Evolutionary conservation across 2,797 vertebrate species (phyloP).

Genomic region (Onychomys leucogaster): DNA sequence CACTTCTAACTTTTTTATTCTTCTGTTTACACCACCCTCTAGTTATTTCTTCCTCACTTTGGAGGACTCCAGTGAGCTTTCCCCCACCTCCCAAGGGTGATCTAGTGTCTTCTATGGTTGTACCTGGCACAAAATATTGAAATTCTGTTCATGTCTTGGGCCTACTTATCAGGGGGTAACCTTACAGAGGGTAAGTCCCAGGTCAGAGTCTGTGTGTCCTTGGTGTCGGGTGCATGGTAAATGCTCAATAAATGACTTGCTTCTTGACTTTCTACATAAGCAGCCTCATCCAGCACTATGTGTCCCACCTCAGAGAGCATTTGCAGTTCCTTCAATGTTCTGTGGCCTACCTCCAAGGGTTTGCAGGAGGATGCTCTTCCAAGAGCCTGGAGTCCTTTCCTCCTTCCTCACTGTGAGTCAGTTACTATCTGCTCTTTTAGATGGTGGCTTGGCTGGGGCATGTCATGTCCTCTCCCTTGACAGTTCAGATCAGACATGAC

Average conservation of each 20-base stretch:
- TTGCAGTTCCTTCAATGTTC: neutral
- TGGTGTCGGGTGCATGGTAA: neutral
- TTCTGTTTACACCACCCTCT: neutral
- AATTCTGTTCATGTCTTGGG: neutral
- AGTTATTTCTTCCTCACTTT: neutral
- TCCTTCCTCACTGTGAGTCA: neutral
- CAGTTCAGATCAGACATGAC: neutral
- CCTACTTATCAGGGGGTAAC: neutral
- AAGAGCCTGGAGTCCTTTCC: neutral
- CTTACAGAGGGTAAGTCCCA: neutral
- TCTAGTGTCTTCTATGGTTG: neutral
- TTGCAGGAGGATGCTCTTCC: neutral
- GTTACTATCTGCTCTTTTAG: neutral
- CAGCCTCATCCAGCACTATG: neutral
- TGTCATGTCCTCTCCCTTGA: neutral
- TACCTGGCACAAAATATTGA: neutral
- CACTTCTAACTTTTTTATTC: neutral
- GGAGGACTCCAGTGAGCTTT: neutral
- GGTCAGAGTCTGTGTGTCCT: neutral
- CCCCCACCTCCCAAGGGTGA: neutral
- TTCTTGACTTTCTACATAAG: neutral
- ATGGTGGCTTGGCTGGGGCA: neutral
- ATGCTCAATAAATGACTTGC: neutral
- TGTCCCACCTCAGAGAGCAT: neutral
- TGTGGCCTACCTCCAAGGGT: rapidly evolving